Conservation (phyloP, 2,797 vertebrate genomes). For the Chiloscyllium punctatum region DNA sequence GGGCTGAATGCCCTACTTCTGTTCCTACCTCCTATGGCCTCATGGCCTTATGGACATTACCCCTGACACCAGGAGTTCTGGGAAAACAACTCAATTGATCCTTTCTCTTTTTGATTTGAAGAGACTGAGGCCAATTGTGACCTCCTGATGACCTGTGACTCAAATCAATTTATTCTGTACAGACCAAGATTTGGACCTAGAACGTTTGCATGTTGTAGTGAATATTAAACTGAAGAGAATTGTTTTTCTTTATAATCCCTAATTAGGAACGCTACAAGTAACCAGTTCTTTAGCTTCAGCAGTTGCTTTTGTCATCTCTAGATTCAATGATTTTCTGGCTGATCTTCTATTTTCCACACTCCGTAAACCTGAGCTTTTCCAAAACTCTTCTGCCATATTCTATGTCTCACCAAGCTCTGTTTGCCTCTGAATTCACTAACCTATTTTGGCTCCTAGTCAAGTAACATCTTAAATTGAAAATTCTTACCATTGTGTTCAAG, state of each 20-base stretch:
- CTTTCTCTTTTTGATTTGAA: neutral
- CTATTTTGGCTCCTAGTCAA: neutral
- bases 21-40: too few relatives aligned
- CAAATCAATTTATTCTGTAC: neutral
- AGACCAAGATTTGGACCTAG: neutral
- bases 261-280: neutral
- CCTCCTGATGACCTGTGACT: neutral
- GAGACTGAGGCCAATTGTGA: neutral
- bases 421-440: neutral
- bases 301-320: neutral
- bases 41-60: too few relatives aligned
- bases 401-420: neutral
- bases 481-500: neutral
- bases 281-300: neutral
- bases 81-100: neutral
- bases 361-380: neutral
- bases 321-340: neutral
- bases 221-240: neutral
- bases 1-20: too few relatives aligned
- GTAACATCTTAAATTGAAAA: neutral
- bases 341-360: too few relatives aligned
- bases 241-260: neutral
- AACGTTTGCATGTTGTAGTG: neutral
- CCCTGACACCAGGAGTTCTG: too few relatives aligned
- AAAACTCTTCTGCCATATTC: neutral